These are phyloP conservation scores for Subacronicta megacephala DNA, from an alignment of 2,888 invertebrate genomes.

Conservation along the genomic window DNA sequence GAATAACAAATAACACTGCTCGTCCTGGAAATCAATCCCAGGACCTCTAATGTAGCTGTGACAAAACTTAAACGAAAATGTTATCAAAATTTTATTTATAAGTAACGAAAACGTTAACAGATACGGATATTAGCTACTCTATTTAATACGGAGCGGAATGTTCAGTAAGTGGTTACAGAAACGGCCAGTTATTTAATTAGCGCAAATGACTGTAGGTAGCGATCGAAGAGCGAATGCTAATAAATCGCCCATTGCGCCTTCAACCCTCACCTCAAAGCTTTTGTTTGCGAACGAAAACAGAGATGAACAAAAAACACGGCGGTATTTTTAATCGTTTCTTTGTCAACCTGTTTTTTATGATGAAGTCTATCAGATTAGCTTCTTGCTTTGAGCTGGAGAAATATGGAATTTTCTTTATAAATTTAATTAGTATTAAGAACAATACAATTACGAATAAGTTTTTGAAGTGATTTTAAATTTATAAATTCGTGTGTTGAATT, in stretches of 20 bases:
- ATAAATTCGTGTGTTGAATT: background rate
- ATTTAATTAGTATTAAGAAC: no score
- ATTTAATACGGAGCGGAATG: constrained; percentile 31
- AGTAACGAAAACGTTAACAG: constrained; percentile 17
- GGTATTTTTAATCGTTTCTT: constrained; percentile 41
- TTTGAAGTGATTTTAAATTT: background rate
- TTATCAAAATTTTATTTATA: constrained; percentile 1
- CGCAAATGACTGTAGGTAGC: constrained; percentile 49
- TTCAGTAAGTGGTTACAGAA: constrained; percentile 47
- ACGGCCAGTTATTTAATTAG: constrained; percentile 60
- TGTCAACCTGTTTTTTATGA: constrained; percentile 43
- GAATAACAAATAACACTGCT: no score
- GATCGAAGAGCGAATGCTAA: constrained; percentile 51
- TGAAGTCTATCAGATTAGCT: constrained; percentile 40
- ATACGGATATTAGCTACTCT: constrained; percentile 32
- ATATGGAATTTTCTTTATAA: constrained; percentile 8
- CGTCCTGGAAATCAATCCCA: no score
- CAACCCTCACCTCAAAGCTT: constrained; percentile 29
- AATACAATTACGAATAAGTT: background rate
- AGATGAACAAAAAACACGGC: constrained; percentile 34
- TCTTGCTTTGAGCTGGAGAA: constrained; percentile 18
- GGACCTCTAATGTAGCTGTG: no score
- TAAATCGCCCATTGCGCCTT: constrained; percentile 46
- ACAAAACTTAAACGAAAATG: no score
- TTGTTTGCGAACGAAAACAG: constrained; percentile 50